phyloP scores from a whole-genome alignment of 2,113 vertebrate genomes.

The Neodon shergylaensis region DNA sequence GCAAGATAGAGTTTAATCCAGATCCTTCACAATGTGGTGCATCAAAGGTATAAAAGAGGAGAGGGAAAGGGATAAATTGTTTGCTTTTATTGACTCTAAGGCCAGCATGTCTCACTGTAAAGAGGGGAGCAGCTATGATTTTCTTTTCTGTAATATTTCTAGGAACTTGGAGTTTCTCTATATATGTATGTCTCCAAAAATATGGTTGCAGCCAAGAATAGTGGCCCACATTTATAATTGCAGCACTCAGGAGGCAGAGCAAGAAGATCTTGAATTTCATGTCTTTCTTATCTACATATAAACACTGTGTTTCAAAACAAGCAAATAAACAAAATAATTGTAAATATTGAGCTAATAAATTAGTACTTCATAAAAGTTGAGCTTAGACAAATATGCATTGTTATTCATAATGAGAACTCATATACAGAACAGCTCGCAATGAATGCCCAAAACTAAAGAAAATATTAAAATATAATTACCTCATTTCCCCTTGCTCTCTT shows the following conservation, averaged over 20 bases:
- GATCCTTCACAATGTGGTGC: not conserved
- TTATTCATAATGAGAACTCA: not conserved
- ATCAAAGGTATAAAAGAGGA: not conserved
- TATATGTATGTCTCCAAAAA: not conserved
- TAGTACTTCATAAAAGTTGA: not conserved
- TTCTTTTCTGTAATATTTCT: not conserved
- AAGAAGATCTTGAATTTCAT: not conserved
- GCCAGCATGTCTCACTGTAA: not conserved
- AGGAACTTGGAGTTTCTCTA: not conserved
- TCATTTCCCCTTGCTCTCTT: not conserved
- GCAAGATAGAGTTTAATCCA: not conserved
- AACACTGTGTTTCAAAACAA: not conserved
- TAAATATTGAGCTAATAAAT: conserved; percentile 21
- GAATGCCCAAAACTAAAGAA: not conserved
- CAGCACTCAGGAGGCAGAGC: not conserved
- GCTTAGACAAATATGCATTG: not conserved
- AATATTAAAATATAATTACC: not conserved
- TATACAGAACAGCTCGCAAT: not conserved
- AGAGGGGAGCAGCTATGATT: rapidly evolving
- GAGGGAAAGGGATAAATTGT: not conserved
- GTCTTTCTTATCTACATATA: not conserved
- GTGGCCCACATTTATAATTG: not conserved
- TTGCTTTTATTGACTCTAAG: not conserved
- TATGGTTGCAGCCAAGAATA: too few species aligned
- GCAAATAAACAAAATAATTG: not conserved